A percentile compares a stretch with the other conserved stretches of the same genome.
Evolutionary conservation across 2,797 vertebrate genomes (phyloP).

Genomic region (Simalia tracyae): DNA sequence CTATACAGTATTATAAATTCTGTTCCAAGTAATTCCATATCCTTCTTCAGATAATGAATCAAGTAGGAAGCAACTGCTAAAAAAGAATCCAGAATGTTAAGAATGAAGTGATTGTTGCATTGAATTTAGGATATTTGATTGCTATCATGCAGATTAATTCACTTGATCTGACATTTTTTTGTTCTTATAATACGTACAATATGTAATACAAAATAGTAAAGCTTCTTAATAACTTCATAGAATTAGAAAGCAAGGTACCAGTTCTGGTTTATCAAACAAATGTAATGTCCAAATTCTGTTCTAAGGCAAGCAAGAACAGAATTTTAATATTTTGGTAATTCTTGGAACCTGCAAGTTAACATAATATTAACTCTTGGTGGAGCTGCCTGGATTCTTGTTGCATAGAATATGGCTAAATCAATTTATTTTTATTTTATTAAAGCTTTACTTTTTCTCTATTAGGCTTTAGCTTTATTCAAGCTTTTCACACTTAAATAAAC

Average conservation of each 20-base stretch:
- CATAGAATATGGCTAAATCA: background rate
- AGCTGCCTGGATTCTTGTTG: background rate
- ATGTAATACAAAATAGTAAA: background rate
- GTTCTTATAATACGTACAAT: background rate
- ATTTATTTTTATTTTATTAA: background rate
- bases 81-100: background rate
- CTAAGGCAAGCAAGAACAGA: background rate
- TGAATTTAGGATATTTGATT: background rate
- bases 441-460: background rate
- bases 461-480: background rate
- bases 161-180: background rate
- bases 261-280: background rate
- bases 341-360: background rate
- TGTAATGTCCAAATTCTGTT: background rate
- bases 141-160: background rate
- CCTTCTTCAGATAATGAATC: background rate
- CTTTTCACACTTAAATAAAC: background rate
- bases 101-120: background rate
- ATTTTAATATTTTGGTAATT: constrained; percentile 32
- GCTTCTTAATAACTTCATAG: background rate
- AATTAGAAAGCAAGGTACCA: background rate
- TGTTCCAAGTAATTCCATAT: background rate
- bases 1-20: background rate
- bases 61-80: background rate
- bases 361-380: background rate